phyloP scores from a whole-genome alignment of 2,888 invertebrate genomes.

The Parnassius apollo region DNA sequence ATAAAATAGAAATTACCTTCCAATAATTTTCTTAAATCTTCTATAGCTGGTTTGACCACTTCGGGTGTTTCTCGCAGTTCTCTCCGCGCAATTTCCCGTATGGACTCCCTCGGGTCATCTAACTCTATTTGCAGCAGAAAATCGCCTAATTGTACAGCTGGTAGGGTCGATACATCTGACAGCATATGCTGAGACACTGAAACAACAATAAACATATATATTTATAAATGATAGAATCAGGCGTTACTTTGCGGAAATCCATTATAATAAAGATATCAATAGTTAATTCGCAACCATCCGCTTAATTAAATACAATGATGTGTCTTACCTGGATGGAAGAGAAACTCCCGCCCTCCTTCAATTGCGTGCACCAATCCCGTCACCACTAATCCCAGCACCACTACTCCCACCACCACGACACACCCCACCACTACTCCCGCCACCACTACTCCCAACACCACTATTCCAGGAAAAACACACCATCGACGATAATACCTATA shows the following conservation, averaged over 20 bases:
- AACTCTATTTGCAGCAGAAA: slow-evolving; percentile 86
- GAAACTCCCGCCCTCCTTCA: too few relatives aligned
- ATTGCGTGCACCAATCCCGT: too few relatives aligned
- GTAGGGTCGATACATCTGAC: slow-evolving; percentile 85
- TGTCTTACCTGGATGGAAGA: too few relatives aligned
- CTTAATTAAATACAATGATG: too few relatives aligned
- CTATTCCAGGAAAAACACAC: too few relatives aligned
- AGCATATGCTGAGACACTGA: slow-evolving; percentile 87
- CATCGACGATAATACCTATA: too few relatives aligned
- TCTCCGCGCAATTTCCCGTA: slow-evolving; percentile 84
- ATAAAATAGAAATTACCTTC: slow-evolving; percentile 71
- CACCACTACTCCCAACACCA: too few relatives aligned
- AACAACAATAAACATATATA: neutral
- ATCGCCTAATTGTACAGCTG: slow-evolving; percentile 85
- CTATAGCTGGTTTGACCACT: slow-evolving; percentile 77
- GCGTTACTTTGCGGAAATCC: neutral
- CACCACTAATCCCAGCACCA: too few relatives aligned
- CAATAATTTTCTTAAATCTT: slow-evolving; percentile 81
- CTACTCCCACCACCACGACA: too few relatives aligned
- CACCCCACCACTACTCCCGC: too few relatives aligned
- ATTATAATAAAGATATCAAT: neutral
- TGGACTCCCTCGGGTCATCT: slow-evolving; percentile 82
- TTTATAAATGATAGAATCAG: neutral
- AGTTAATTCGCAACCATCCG: too few relatives aligned
- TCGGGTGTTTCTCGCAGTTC: slow-evolving; percentile 87